A percentile compares a stretch with the other conserved stretches of the same genome.
These are phyloP conservation scores for Chymomyza procnemis DNA, from an alignment of 2,888 invertebrate genomes.

Conservation along the genomic window DNA sequence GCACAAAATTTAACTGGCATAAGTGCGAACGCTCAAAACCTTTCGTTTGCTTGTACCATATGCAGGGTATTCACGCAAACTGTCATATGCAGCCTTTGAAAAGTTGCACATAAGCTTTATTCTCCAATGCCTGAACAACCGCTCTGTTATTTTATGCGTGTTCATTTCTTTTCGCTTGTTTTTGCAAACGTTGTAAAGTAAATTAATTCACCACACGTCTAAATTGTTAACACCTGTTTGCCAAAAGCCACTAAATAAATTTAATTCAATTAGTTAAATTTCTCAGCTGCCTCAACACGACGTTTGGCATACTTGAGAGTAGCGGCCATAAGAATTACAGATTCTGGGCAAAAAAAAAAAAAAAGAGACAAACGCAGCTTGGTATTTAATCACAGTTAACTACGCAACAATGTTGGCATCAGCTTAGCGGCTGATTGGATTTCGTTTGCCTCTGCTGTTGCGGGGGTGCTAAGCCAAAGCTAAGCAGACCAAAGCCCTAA, in stretches of 20 bases:
- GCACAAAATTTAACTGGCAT: too few relatives aligned
- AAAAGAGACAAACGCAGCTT: constrained; percentile 20
- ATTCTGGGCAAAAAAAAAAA: background rate
- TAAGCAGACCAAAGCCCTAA: constrained; percentile 14
- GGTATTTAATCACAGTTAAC: constrained; percentile 59
- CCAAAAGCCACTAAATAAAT: constrained; percentile 60
- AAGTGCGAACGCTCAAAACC: too few relatives aligned
- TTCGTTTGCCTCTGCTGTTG: constrained; percentile 21
- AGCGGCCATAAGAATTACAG: background rate
- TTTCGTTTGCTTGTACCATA: too few relatives aligned
- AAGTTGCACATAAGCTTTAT: too few relatives aligned
- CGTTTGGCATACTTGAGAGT: constrained; percentile 42
- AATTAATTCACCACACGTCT: constrained; percentile 54
- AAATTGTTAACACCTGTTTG: constrained; percentile 37
- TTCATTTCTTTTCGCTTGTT: too few relatives aligned
- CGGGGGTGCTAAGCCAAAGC: background rate
- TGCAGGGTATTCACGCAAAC: too few relatives aligned
- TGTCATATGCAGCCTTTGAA: too few relatives aligned
- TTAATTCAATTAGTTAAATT: constrained; percentile 47
- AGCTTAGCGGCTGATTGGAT: constrained; percentile 65
- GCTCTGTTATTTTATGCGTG: too few relatives aligned
- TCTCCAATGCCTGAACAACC: too few relatives aligned
- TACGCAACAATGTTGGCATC: constrained; percentile 23
- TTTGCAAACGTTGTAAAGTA: too few relatives aligned
- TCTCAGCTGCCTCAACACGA: constrained; percentile 37